phyloP scores from a whole-genome alignment of 2,888 invertebrate species.

The Dorcus parallelipipedus region DNA sequence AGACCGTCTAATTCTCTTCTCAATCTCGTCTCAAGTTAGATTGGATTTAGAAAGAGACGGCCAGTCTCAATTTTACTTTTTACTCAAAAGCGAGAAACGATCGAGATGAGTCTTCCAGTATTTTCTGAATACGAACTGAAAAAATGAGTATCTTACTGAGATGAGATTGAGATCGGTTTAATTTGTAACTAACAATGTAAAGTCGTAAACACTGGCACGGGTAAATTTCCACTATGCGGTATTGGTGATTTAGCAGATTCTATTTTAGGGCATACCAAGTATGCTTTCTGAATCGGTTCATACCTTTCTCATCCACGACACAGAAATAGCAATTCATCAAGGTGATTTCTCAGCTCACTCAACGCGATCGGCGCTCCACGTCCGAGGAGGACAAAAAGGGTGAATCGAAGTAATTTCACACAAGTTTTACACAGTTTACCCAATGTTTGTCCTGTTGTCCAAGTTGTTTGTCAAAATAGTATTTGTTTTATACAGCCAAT shows the following conservation, averaged over 20 bases:
- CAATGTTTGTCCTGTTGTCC: too few species aligned
- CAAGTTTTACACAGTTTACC: too few species aligned
- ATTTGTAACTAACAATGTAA: background rate
- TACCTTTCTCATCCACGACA: background rate
- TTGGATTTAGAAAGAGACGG: too few species aligned
- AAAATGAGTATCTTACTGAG: too few species aligned
- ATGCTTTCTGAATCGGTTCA: background rate
- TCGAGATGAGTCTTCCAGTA: too few species aligned
- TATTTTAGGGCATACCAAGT: background rate
- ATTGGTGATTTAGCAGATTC: background rate
- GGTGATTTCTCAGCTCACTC: background rate
- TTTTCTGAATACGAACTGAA: too few species aligned
- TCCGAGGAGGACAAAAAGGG: background rate
- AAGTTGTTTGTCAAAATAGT: too few species aligned
- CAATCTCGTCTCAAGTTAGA: too few species aligned
- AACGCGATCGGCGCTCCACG: background rate
- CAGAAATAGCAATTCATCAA: background rate
- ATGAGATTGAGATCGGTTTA: too few species aligned
- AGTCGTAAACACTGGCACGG: background rate
- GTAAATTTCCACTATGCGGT: background rate
- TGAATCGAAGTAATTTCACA: background rate
- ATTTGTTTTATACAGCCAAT: too few species aligned
- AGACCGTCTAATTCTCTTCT: background rate
- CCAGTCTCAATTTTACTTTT: too few species aligned
- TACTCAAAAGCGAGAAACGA: too few species aligned